A percentile compares a stretch with the other conserved stretches of the same genome.
Evolutionary conservation across 2,888 invertebrate genomes (phyloP).

Genomic region (Acleris sparsana): DNA sequence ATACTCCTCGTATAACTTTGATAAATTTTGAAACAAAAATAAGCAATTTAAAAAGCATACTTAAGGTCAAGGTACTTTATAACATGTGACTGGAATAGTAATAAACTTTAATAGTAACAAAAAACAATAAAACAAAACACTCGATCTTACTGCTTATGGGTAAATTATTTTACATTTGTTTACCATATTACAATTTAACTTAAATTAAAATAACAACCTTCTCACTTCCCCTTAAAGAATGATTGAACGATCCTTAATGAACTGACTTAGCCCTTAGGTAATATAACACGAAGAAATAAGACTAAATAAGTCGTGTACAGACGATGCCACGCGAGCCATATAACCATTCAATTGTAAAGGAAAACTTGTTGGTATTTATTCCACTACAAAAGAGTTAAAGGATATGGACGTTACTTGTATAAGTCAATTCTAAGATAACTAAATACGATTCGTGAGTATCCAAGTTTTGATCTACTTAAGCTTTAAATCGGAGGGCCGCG

Average conservation of each 20-base stretch:
- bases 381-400: conserved; percentile 43
- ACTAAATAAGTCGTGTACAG: conserved; percentile 57
- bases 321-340: conserved; percentile 47
- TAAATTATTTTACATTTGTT: conserved; percentile 1
- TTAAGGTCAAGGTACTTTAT: conserved; percentile 24
- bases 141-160: background rate
- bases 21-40: conserved; percentile 22
- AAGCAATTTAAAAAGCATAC: conserved; percentile 17
- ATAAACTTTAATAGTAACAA: conserved; percentile 1
- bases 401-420: background rate
- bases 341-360: conserved; percentile 48
- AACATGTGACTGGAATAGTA: background rate
- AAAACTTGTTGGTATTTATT: conserved; percentile 41
- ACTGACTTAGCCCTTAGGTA: conserved; percentile 68
- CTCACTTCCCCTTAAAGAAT: conserved; percentile 59
- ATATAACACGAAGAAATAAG: conserved; percentile 61
- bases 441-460: no score
- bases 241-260: conserved; percentile 75
- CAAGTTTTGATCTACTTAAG: no score
- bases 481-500: background rate
- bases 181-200: background rate
- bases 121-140: background rate
- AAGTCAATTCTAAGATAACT: background rate
- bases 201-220: conserved; percentile 35
- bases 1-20: conserved; percentile 26